Evolutionary conservation across 1,140 invertebrate species (phyloP), one percentile per base, ranked within the genome.

Genomic region (Linepithema humile): DNA sequence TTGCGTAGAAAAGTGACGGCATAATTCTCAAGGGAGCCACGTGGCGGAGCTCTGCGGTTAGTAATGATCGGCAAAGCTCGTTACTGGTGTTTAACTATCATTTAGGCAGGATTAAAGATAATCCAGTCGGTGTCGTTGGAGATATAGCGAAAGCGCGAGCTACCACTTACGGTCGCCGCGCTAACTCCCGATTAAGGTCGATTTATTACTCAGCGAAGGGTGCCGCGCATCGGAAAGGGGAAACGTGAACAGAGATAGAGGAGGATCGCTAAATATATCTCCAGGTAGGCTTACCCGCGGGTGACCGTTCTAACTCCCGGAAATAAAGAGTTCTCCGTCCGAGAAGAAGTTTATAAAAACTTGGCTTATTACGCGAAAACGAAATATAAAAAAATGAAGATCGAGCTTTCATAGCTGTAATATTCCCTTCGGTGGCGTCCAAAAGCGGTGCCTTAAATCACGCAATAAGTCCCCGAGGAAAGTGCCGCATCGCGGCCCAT

Each of bases 151-250:
- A 73, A 84, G 20, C 69, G 53, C 59, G 64, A 85, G 82, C 45
- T 84, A 89, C 70, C 50, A 59, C 64, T 70, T 55, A 75, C 74
- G 70, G 59, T 53, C 40, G 62, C 53, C 45, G 59, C 57, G 85
- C 82, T 85, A 90, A 87, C 85, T 87, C 86, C 69, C 67, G 87
- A 83, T 90, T 90, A 90, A 90, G 83, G 75, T 70, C 86, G 87
- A 90, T 89, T 90, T 90, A 90, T 89, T 69, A 74, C 77, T 55
- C 48, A 23, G 43, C 20, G 67, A 40, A 50, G 48, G 55, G 60
- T 32, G 35, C 20, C 72, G n/a, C 55, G n/a, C 40, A 60, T 70
- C 57, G 20, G 29, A 29, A 67, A 32, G 17, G 72, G 65, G 64
- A 57, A 65, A 60, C 26, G 17, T 10, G n/a, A 40, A 69, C 45